phyloP scores from a whole-genome alignment of 2,797 vertebrate genomes.

The Remorina albescens region DNA sequence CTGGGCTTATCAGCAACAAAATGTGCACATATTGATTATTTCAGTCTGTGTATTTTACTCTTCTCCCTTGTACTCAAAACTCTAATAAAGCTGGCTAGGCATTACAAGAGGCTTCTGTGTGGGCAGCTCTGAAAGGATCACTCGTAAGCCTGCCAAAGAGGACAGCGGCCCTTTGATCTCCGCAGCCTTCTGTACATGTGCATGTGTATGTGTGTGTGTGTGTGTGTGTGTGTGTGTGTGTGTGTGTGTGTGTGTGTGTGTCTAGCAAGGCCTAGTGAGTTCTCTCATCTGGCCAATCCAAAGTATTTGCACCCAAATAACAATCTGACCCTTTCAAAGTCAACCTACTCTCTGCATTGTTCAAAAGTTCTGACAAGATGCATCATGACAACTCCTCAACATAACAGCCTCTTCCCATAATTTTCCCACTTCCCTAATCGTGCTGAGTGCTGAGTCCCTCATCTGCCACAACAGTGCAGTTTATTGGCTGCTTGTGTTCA shows the following conservation, averaged over 20 bases:
- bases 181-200: slow-evolving; percentile 56
- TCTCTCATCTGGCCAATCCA: slow-evolving; percentile 65
- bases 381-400: slow-evolving; percentile 43
- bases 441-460: slow-evolving; percentile 33
- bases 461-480: slow-evolving; percentile 22
- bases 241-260: slow-evolving; percentile 51
- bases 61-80: slow-evolving; percentile 49
- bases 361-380: slow-evolving; percentile 33
- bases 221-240: slow-evolving; percentile 38
- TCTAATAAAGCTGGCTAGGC: slow-evolving; percentile 71
- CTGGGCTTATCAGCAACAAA: slow-evolving; percentile 30
- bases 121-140: slow-evolving; percentile 77
- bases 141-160: slow-evolving; percentile 77
- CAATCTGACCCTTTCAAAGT: slow-evolving; percentile 73
- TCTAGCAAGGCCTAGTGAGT: slow-evolving; percentile 55
- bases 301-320: slow-evolving; percentile 57
- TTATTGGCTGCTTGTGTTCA: slow-evolving; percentile 4
- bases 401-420: slow-evolving; percentile 40
- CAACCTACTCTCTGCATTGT: slow-evolving; percentile 60
- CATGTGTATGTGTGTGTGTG: slow-evolving; percentile 43
- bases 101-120: slow-evolving; percentile 79
- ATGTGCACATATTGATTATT: slow-evolving; percentile 47
- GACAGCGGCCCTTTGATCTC: slow-evolving; percentile 78
- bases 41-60: slow-evolving; percentile 17
- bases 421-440: slow-evolving; percentile 45